Conservation (phyloP, 2,888 invertebrate genomes). For the Diadegma fenestrale region DNA sequence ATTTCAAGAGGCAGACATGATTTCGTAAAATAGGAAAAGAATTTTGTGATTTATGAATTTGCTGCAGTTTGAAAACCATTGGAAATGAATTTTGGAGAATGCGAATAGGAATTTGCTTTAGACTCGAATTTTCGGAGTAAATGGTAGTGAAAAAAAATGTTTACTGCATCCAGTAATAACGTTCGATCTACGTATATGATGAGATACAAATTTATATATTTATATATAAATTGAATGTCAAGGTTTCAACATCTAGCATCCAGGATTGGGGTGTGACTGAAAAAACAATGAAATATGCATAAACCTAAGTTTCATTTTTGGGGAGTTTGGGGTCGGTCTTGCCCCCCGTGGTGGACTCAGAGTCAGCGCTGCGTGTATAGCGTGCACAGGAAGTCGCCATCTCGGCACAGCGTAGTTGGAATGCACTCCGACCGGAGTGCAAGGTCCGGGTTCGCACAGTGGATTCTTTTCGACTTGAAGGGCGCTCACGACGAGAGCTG, state of each 20-base stretch:
- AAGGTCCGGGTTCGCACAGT: conserved; percentile 94
- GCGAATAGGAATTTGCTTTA: background rate
- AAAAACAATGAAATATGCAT: conserved; percentile 80
- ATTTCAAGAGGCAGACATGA: background rate
- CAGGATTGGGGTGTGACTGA: conserved; percentile 74
- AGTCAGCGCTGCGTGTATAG: conserved; percentile 90
- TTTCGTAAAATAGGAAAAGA: background rate
- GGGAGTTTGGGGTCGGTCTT: conserved; percentile 90
- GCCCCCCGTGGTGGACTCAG: conserved; percentile 86
- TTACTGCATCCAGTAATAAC: conserved; percentile 72
- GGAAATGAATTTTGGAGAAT: background rate
- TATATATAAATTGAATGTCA: conserved; percentile 19
- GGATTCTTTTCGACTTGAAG: conserved; percentile 97
- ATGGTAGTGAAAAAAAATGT: conserved; percentile 1
- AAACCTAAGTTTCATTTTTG: conserved; percentile 97
- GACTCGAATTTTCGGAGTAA: background rate
- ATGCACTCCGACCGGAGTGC: conserved; percentile 83
- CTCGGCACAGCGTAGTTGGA: conserved; percentile 84
- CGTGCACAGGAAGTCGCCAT: conserved; percentile 86
- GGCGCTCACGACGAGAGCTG: conserved; percentile 96
- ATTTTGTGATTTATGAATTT: background rate
- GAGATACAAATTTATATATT: conserved; percentile 40
- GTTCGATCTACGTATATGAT: conserved; percentile 70
- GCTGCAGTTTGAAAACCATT: background rate
- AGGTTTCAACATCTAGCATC: conserved; percentile 81